Evolutionary conservation across 30 jellyfish, hydroid and myxozoan genomes (phyloP).

Genomic region (Hydractinia echinata): DNA sequence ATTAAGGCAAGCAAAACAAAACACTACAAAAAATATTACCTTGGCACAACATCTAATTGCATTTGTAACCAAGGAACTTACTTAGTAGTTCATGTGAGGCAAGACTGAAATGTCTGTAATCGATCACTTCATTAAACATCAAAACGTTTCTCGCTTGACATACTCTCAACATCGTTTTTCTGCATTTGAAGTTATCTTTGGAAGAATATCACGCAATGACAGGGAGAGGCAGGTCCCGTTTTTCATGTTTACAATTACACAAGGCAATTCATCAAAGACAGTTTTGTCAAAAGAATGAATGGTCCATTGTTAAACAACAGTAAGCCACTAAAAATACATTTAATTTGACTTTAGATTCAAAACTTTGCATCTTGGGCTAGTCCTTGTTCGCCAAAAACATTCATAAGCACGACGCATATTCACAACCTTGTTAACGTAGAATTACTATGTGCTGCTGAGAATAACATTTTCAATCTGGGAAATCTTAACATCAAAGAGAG

Average conservation of each 20-base stretch:
- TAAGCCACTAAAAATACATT: slow-evolving; percentile 70
- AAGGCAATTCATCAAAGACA: slow-evolving; percentile 47
- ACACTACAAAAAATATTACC: background rate
- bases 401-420: background rate
- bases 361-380: background rate
- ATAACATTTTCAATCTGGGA: no score
- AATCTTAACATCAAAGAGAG: no score
- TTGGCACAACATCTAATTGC: background rate
- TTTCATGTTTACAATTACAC: slow-evolving; percentile 47
- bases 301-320: slow-evolving; percentile 76
- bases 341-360: background rate
- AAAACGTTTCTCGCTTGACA: slow-evolving; percentile 46
- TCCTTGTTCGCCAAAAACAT: background rate
- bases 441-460: no score
- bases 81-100: slow-evolving; percentile 88
- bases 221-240: slow-evolving; percentile 80
- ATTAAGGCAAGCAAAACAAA: no score
- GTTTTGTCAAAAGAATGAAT: slow-evolving; percentile 27
- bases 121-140: slow-evolving; percentile 84
- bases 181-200: slow-evolving; percentile 53
- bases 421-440: no score
- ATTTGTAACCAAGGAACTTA: slow-evolving; percentile 5
- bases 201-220: slow-evolving; percentile 75
- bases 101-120: slow-evolving; percentile 54
- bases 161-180: slow-evolving; percentile 33